Base-by-base conservation (phyloP, 2,888 invertebrate species). In the Melinaea marsaeus region DNA sequence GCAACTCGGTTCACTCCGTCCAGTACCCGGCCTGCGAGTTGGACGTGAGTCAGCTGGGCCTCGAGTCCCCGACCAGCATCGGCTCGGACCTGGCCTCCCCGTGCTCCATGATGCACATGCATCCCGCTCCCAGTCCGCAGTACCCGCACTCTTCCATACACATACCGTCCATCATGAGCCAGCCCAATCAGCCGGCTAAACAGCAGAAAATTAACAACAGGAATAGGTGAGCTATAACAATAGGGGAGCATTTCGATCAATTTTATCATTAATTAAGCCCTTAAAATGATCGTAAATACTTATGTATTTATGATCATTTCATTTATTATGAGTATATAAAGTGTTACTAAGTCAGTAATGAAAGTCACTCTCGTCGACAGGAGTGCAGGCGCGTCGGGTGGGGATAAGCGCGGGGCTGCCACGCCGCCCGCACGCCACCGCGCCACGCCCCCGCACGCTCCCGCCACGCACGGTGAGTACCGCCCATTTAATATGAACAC, bases 1-100 rank as follows among this genome's bases (percentile, higher is more conserved):
- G 95, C 47, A 96, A 96, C 79, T 95, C 95, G 0, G 95, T 96
- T 7, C 95, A 95, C 69, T 94, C 96, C 60, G 92, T 97, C 72
- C 93, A 94, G 73, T 96, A 96, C 75, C 92, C 93, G 0, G 95
- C 95, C 62, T 96, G 96, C 74, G 96, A 97, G 72, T 84, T 97
- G 66, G 97, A 96, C 80, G 96, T 96, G 1, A 94, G 94, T 63
- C 96, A 96, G 78, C 83, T 97, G 64, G 96, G 96, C 0, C 86
- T 98, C 69, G 97, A 97, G 80, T 97, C 97, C 0, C 97, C 98
- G 0, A 95, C 96, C 0, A 96, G 96, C 51, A 96, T 97, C 71
- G 95, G 96, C 1, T 96, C 95, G 57, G 97, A 97, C 80, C 92
- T 97, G 85, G 94, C 95, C 7, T 94, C 94, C 0, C 96, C 96